Conservation (phyloP, 2,888 invertebrate genomes). For the Pyralis farinalis region DNA sequence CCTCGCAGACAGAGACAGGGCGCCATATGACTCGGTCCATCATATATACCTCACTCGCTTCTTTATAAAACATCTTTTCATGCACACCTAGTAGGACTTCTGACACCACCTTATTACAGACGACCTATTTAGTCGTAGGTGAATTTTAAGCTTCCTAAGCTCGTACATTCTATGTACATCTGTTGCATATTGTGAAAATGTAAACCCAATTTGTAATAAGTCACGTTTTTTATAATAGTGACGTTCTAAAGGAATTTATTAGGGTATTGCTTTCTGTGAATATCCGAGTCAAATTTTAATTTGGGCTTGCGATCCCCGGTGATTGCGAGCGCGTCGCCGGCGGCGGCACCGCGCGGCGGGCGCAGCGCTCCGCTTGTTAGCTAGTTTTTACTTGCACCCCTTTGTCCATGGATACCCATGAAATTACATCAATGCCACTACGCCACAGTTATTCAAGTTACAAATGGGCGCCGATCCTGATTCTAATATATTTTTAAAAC, state of each 20-base stretch:
- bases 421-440: slow-evolving; percentile 62
- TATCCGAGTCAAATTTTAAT: slow-evolving; percentile 60
- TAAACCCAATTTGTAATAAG: too few relatives aligned
- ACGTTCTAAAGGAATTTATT: slow-evolving; percentile 6
- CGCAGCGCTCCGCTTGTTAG: slow-evolving; percentile 61
- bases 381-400: slow-evolving; percentile 74
- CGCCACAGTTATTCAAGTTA: slow-evolving; percentile 40
- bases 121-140: too few relatives aligned
- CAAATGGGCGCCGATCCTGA: slow-evolving; percentile 27
- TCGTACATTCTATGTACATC: too few relatives aligned
- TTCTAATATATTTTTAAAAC: slow-evolving; percentile 26
- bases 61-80: too few relatives aligned
- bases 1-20: too few relatives aligned
- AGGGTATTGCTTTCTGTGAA: slow-evolving; percentile 8
- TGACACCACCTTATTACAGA: too few relatives aligned
- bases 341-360: slow-evolving; percentile 57
- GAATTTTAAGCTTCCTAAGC: too few relatives aligned
- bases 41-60: too few relatives aligned
- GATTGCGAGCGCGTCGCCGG: slow-evolving; percentile 70
- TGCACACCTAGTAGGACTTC: too few relatives aligned
- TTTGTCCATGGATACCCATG: slow-evolving; percentile 44
- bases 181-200: too few relatives aligned
- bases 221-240: too few relatives aligned
- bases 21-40: too few relatives aligned
- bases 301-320: slow-evolving; percentile 60